Evolutionary conservation across 2,888 invertebrate genomes (phyloP).

Genomic region (Megaustenia siamemsis): DNA sequence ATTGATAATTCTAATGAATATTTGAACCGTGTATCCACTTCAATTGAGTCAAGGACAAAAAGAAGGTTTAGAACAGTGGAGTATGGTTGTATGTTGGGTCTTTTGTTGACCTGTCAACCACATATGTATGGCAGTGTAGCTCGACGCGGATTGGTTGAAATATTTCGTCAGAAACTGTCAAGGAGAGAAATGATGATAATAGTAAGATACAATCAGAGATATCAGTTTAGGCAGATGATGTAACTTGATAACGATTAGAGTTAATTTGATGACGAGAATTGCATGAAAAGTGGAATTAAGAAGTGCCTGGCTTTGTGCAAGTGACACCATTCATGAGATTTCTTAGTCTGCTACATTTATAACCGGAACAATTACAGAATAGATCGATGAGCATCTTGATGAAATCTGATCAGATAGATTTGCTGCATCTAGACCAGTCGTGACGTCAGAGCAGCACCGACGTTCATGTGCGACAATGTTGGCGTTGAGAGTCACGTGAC

Average conservation of each 20-base stretch:
- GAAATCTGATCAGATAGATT: too few relatives aligned
- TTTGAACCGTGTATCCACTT: slow-evolving; percentile 1
- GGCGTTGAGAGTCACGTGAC: too few relatives aligned
- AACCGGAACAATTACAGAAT: too few relatives aligned
- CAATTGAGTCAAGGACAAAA: slow-evolving; percentile 1
- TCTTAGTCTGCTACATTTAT: too few relatives aligned
- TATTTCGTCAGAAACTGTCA: not conserved
- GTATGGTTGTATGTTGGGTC: not conserved
- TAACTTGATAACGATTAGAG: not conserved
- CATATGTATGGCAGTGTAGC: not conserved
- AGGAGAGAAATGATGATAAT: not conserved
- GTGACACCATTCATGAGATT: not conserved
- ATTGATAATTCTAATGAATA: slow-evolving; percentile 16
- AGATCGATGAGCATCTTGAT: too few relatives aligned
- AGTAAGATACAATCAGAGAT: not conserved
- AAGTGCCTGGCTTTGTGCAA: not conserved
- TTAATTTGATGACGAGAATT: slow-evolving; percentile 4
- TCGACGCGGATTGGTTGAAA: not conserved
- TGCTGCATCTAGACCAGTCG: too few relatives aligned
- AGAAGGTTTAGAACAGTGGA: not conserved
- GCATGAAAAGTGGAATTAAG: not conserved
- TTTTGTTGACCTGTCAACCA: not conserved
- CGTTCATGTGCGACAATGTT: too few relatives aligned
- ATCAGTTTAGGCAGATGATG: not conserved
- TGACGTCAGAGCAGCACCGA: too few relatives aligned